These are phyloP conservation scores for Typhlichthys subterraneus DNA, from an alignment of 2,797 vertebrate species.

Conservation along the genomic window DNA sequence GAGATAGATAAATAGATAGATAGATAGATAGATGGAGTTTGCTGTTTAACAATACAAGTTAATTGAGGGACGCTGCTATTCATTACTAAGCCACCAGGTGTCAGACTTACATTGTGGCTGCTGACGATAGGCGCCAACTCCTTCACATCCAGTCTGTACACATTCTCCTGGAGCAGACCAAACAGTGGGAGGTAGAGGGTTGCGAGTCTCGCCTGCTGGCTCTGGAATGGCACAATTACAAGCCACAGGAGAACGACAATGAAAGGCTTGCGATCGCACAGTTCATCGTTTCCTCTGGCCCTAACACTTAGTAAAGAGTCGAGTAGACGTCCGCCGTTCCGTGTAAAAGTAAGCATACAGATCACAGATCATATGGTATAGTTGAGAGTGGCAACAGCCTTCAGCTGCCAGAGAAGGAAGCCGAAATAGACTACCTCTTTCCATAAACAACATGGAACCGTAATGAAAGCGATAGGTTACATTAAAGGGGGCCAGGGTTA, in stretches of 20 bases:
- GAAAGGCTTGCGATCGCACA: neutral
- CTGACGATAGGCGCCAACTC: constrained; percentile 81
- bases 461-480: no score
- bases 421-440: neutral
- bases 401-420: no score
- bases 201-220: constrained; percentile 91
- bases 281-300: no score
- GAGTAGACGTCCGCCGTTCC: no score
- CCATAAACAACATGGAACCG: no score
- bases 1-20: neutral
- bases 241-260: neutral
- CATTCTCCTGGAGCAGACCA: constrained; percentile 94
- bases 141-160: constrained; percentile 88
- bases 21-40: no score
- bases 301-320: no score
- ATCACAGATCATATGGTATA: no score
- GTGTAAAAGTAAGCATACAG: no score
- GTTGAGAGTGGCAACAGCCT: no score
- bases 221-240: constrained; percentile 73
- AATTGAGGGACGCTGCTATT: constrained; percentile 12
- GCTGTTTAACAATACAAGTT: no score
- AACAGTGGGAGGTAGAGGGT: constrained; percentile 96
- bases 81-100: constrained; percentile 41
- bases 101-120: constrained; percentile 80
- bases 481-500: no score